Evolutionary conservation across 92 coral and sea anemone species (phyloP).

Genomic region (Heteractis magnifica): DNA sequence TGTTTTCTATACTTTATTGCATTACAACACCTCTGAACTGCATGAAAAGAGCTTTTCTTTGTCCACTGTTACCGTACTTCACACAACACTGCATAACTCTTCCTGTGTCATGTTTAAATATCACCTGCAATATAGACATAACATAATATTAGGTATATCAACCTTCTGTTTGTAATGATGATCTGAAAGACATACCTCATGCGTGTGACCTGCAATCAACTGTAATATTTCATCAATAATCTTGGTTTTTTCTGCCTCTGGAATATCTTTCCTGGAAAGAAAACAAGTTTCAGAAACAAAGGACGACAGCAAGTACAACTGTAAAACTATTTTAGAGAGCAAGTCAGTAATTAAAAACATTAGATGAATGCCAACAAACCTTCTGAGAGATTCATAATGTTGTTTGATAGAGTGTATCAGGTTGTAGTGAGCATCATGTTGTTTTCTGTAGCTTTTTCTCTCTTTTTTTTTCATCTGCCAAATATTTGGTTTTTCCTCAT

Average conservation of each 20-base stretch:
- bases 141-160: neutral
- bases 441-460: constrained; percentile 67
- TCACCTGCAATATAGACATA: constrained; percentile 53
- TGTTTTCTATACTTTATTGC: neutral
- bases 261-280: constrained; percentile 60
- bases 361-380: constrained; percentile 37
- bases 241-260: constrained; percentile 65
- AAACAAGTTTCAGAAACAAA: neutral
- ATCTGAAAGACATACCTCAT: constrained; percentile 57
- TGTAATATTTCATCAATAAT: constrained; percentile 75
- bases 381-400: constrained; percentile 73
- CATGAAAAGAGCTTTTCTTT: constrained; percentile 76
- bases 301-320: too few species aligned
- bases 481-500: constrained; percentile 66
- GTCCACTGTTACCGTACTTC: constrained; percentile 77
- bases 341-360: neutral
- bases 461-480: constrained; percentile 92
- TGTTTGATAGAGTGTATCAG: constrained; percentile 63
- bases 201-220: constrained; percentile 86
- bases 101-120: constrained; percentile 96
- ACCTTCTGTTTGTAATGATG: neutral
- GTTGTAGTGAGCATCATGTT: constrained; percentile 68
- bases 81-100: constrained; percentile 93
- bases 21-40: constrained; percentile 85
- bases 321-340: too few species aligned